These are phyloP conservation scores for Syngnathus scovelli DNA, from an alignment of 2,113 vertebrate genomes.

Conservation along the genomic window DNA sequence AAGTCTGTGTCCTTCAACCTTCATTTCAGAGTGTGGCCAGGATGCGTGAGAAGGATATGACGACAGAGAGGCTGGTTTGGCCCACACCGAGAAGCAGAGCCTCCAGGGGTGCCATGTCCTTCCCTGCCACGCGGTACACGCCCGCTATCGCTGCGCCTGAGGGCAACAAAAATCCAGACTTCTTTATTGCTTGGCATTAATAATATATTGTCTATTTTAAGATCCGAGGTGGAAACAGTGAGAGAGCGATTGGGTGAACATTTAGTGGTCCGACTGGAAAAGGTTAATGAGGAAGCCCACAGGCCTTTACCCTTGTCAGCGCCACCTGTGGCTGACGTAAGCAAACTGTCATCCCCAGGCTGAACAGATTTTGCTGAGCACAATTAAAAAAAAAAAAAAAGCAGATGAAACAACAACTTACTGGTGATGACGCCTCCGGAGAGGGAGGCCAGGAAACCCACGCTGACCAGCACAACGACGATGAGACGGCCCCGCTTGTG, in stretches of 20 bases:
- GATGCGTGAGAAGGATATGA: conserved; percentile 93
- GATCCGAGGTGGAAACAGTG: conserved; percentile 14
- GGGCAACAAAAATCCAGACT: not conserved
- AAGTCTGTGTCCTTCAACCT: conserved; percentile 2
- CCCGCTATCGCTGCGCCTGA: conserved; percentile 91
- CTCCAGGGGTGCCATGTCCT: conserved; percentile 94
- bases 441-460: conserved; percentile 90
- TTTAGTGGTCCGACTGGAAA: too few relatives aligned
- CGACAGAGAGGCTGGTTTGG: conserved; percentile 85
- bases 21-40: conserved; percentile 86
- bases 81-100: conserved; percentile 92
- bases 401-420: conserved; percentile 67
- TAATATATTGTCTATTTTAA: conserved; percentile 44
- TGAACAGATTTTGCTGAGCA: conserved; percentile 2
- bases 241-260: conserved; percentile 18
- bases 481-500: conserved; percentile 90
- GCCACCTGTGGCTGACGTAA: conserved; percentile 6
- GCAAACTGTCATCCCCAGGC: not conserved
- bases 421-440: conserved; percentile 94
- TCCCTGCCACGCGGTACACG: conserved; percentile 94
- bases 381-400: not conserved
- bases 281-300: too few relatives aligned
- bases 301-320: conserved; percentile 1
- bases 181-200: conserved; percentile 34
- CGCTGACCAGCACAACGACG: conserved; percentile 88